Evolutionary conservation across 2,113 vertebrate species (phyloP).

Genomic region (Cichladusa arquata): DNA sequence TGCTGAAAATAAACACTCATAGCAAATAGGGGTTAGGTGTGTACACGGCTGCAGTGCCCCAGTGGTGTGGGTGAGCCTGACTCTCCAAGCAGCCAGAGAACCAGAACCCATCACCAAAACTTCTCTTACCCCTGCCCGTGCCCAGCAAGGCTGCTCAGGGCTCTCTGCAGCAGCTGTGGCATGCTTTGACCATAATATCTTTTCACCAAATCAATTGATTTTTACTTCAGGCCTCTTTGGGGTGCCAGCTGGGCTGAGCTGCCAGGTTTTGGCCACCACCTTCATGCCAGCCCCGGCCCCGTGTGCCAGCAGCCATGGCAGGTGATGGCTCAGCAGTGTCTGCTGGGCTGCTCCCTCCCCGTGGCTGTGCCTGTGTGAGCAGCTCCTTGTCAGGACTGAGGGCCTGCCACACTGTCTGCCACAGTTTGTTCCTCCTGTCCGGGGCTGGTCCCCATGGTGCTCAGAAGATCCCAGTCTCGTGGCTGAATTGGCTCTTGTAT

Average conservation of each 20-base stretch:
- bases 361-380: neutral
- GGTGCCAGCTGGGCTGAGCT: neutral
- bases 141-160: rapidly evolving
- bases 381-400: neutral
- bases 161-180: neutral
- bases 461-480: neutral
- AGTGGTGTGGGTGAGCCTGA: rapidly evolving
- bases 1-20: neutral
- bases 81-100: neutral
- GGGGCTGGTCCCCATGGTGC: rapidly evolving
- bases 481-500: neutral
- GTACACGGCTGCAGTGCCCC: rapidly evolving
- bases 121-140: neutral
- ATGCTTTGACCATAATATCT: neutral
- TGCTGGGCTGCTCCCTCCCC: neutral
- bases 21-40: neutral
- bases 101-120: neutral
- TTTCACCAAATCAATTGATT: neutral
- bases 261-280: rapidly evolving
- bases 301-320: rapidly evolving
- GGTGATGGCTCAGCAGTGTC: neutral
- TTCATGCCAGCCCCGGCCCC: rapidly evolving
- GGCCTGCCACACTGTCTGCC: neutral
- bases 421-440: neutral
- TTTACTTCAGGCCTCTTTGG: neutral